Base-by-base conservation (phyloP, 1,140 invertebrate genomes). In the Frieseomelitta varia region DNA sequence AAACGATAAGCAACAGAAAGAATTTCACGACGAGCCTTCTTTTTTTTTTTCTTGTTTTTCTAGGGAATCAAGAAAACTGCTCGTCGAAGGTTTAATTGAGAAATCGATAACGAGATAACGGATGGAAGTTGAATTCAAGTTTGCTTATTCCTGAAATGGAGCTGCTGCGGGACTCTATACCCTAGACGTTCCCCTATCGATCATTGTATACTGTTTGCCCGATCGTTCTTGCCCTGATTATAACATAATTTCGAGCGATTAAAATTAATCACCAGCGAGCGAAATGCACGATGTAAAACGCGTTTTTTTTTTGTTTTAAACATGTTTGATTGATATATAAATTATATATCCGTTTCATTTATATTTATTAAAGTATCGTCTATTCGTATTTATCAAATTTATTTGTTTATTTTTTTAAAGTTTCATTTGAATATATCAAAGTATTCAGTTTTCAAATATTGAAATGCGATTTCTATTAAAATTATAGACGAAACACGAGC, bases 101-200 rank as follows among this genome's bases (percentile, higher is more conserved):
- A 58, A 58, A 58, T 58, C 55, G 73, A 75, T 75, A 58, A 58
- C 55, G 55, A 75, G 73, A 34, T 58, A 55, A 47, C 10, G 72
- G 53, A 27, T 24, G 24, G 15, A 75, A 75, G 55, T 75, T 75
- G 12, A 58, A 58, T 39, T 10, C 14, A 75, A 58, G 21, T 75
- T 58, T 58, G 53, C 56, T 24, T 30, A 58, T 58, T n/a, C 21
- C 21, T 34, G 53, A 39, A 58, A 75, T 75, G 27, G 56, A 75
- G 14, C 10, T 14, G 19, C 12, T 10, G 2, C 3, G 10, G 30
- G 24, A 3, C 27, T 67, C 15, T 34, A 17, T 34, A 39, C 39
- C 30, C 21, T 21, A 12, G 21, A 8, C 34, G 56, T 75, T 56
- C 73, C 19, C 34, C 24, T 61, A 30, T 67, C 58, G 61, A 67